These are phyloP conservation scores for Arbacia lixula DNA, from an alignment of 53 echinoderm and acorn worm species.

Conservation along the genomic window DNA sequence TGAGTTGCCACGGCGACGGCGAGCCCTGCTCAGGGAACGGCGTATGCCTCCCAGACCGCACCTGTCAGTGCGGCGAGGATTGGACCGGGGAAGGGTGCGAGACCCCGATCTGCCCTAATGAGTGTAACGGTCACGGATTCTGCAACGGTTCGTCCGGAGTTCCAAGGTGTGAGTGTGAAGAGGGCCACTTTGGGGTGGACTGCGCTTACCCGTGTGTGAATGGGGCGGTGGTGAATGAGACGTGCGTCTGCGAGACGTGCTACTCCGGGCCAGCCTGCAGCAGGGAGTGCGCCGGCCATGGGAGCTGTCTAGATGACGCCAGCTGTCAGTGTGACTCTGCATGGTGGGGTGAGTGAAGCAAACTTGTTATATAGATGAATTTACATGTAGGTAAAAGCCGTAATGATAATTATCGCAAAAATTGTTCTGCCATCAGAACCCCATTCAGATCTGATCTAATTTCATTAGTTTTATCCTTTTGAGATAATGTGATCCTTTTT, in stretches of 20 bases:
- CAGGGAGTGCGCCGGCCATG: conserved; percentile 81
- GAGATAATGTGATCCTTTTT: too few relatives aligned
- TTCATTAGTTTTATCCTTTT: too few relatives aligned
- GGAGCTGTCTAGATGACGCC: conserved; percentile 57
- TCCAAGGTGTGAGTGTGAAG: conserved; percentile 72
- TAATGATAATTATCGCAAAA: too few relatives aligned
- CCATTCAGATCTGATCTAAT: too few relatives aligned
- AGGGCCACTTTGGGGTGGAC: conserved; percentile 69
- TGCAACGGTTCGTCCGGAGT: conserved; percentile 71
- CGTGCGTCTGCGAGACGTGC: conserved; percentile 75
- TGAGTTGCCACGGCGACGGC: conserved; percentile 74
- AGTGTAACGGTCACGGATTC: conserved; percentile 76
- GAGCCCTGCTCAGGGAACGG: conserved; percentile 80
- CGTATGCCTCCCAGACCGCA: conserved; percentile 61
- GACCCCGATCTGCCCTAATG: conserved; percentile 79
- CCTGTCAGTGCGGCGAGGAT: conserved; percentile 69
- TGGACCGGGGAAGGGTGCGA: conserved; percentile 84
- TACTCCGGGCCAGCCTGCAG: conserved; percentile 84
- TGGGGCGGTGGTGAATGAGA: conserved; percentile 62
- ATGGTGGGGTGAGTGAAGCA: conserved; percentile 99
- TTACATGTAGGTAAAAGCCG: neutral
- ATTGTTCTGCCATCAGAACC: too few relatives aligned
- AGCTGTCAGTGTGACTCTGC: conserved; percentile 78
- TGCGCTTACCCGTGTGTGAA: conserved; percentile 77
- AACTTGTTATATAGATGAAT: neutral